Evolutionary conservation across 2,797 vertebrate genomes (phyloP).

Genomic region (Lagodon rhomboides): DNA sequence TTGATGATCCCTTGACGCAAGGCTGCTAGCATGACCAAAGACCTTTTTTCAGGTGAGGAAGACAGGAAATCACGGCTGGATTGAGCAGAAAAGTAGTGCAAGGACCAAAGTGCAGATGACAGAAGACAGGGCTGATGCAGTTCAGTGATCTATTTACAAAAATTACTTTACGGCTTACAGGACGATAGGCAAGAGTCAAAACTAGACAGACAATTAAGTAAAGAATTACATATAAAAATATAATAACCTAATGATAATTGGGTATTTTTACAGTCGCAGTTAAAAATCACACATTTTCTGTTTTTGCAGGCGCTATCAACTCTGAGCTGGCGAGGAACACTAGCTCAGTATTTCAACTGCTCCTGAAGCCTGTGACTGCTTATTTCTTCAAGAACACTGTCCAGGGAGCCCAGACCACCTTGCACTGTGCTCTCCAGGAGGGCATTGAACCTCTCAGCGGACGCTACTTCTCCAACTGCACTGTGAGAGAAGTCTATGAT

Average conservation of each 20-base stretch:
- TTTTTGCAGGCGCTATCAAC: conserved; percentile 64
- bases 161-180: no score
- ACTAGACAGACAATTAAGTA: no score
- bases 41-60: no score
- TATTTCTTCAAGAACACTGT: conserved; percentile 77
- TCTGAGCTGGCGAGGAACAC: conserved; percentile 63
- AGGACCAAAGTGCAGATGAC: not conserved
- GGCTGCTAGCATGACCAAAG: not conserved
- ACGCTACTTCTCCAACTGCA: conserved; percentile 82
- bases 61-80: not conserved
- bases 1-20: not conserved
- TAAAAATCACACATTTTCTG: not conserved
- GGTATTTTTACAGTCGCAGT: not conserved
- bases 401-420: conserved; percentile 77
- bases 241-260: no score
- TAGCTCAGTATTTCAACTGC: rapidly evolving
- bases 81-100: not conserved
- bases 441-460: conserved; percentile 77
- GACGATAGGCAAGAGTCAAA: no score
- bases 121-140: no score
- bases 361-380: conserved; percentile 36
- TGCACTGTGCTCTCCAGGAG: conserved; percentile 81
- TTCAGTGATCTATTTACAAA: no score
- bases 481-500: conserved; percentile 52
- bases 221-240: no score